Percentiles rank a stretch among this genome's conserved stretches.
These are phyloP conservation scores for Dasyornis broadbenti DNA, from an alignment of 2,113 vertebrate genomes.

Conservation along the genomic window DNA sequence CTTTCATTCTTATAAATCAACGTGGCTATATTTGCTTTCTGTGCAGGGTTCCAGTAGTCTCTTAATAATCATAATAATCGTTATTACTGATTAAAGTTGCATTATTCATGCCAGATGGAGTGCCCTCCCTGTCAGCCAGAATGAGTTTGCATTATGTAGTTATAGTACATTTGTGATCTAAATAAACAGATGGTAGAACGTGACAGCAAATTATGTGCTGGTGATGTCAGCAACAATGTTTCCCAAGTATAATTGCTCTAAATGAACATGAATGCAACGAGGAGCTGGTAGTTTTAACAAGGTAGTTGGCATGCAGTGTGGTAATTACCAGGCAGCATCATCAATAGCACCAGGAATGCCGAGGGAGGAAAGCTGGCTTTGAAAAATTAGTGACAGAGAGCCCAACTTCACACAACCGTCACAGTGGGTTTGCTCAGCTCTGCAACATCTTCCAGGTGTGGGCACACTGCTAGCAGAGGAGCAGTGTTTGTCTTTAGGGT, in stretches of 20 bases:
- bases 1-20: slow-evolving; percentile 59
- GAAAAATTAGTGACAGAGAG: not conserved
- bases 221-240: slow-evolving; percentile 57
- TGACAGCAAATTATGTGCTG: slow-evolving; percentile 66
- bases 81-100: slow-evolving; percentile 78
- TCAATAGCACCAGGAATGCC: not conserved
- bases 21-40: slow-evolving; percentile 61
- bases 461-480: not conserved
- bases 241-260: slow-evolving; percentile 67
- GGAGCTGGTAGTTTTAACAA: slow-evolving; percentile 13
- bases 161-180: slow-evolving; percentile 70
- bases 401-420: accelerated
- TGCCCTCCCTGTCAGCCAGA: slow-evolving; percentile 60
- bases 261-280: slow-evolving; percentile 62
- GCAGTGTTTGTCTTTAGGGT: not conserved
- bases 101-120: slow-evolving; percentile 77
- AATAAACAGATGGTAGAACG: slow-evolving; percentile 74
- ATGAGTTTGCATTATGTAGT: slow-evolving; percentile 66
- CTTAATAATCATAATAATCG: slow-evolving; percentile 77
- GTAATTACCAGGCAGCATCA: not conserved
- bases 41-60: slow-evolving; percentile 58
- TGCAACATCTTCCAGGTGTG: accelerated
- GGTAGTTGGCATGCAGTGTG: not conserved
- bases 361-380: not conserved
- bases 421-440: not conserved